These are phyloP conservation scores for Arvicanthis niloticus DNA, from an alignment of 2,113 vertebrate species.

Conservation along the genomic window DNA sequence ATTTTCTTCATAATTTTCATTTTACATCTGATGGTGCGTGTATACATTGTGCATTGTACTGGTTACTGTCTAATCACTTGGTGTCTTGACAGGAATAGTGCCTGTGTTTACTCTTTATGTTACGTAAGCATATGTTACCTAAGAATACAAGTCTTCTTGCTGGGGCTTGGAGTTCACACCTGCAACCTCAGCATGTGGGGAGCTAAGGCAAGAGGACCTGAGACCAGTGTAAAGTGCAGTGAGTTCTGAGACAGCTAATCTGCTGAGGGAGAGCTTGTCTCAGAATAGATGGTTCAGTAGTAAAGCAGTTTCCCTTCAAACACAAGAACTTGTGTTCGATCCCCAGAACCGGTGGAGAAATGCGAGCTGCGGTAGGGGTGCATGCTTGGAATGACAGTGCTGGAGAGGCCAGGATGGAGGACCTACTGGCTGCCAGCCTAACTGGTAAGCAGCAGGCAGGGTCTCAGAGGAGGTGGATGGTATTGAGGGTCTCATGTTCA, in stretches of 20 bases:
- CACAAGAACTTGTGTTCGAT: background rate
- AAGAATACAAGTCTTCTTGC: background rate
- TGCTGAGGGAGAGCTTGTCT: background rate
- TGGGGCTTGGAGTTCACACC: background rate
- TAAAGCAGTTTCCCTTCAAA: background rate
- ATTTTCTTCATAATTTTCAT: conserved; percentile 51
- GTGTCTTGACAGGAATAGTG: background rate
- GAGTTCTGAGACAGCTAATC: background rate
- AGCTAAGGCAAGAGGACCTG: background rate
- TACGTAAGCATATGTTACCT: background rate
- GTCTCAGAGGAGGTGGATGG: background rate
- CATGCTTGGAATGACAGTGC: background rate
- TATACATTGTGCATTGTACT: background rate
- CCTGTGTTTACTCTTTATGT: background rate
- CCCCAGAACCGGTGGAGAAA: background rate
- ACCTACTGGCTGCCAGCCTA: background rate
- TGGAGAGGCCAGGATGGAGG: too few relatives aligned
- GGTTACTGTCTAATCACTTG: background rate
- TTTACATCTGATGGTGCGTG: background rate
- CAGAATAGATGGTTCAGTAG: background rate
- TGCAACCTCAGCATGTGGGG: background rate
- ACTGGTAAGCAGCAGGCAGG: background rate
- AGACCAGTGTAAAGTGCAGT: background rate
- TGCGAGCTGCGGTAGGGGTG: background rate
- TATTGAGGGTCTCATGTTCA: background rate